These are phyloP conservation scores for Zoanthus sansibaricus DNA, from an alignment of 92 coral and sea anemone genomes.

Conservation along the genomic window DNA sequence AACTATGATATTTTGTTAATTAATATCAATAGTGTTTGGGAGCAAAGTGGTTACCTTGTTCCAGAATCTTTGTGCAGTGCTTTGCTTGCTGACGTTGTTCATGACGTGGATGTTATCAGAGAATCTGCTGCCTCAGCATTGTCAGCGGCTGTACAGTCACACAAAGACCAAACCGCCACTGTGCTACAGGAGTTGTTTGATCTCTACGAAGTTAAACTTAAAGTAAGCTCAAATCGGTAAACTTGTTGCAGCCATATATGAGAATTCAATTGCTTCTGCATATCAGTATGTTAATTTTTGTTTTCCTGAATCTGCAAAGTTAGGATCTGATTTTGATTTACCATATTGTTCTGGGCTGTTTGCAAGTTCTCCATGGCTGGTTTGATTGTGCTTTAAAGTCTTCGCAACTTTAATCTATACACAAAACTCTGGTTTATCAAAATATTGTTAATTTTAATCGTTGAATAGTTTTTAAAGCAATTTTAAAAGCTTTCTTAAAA, in stretches of 20 bases:
- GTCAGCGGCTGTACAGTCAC: conserved; percentile 77
- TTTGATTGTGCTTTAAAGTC: too few relatives aligned
- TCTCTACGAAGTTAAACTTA: conserved; percentile 80
- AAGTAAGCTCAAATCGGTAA: conserved; percentile 59
- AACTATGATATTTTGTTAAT: not conserved
- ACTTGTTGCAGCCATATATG: not conserved
- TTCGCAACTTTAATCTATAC: too few relatives aligned
- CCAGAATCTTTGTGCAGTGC: conserved; percentile 81
- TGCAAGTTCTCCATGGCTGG: too few relatives aligned
- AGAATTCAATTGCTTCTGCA: too few relatives aligned
- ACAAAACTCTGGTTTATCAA: too few relatives aligned
- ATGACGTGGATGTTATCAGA: conserved; percentile 84
- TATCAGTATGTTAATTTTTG: too few relatives aligned
- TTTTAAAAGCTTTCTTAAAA: too few relatives aligned
- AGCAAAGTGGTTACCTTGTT: conserved; percentile 65
- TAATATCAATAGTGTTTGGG: conserved; percentile 77
- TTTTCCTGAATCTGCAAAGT: too few relatives aligned
- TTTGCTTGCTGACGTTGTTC: conserved; percentile 87
- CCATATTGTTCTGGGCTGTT: too few relatives aligned
- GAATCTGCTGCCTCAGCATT: conserved; percentile 82
- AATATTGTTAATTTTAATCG: too few relatives aligned
- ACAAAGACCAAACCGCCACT: conserved; percentile 65
- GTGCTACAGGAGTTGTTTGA: conserved; percentile 82
- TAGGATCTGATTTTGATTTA: too few relatives aligned
- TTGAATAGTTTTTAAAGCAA: too few relatives aligned